Percentiles rank a stretch among this genome's conserved stretches.
phyloP scores from a whole-genome alignment of 1,140 invertebrate species.

The Sminthurides bifidus region DNA sequence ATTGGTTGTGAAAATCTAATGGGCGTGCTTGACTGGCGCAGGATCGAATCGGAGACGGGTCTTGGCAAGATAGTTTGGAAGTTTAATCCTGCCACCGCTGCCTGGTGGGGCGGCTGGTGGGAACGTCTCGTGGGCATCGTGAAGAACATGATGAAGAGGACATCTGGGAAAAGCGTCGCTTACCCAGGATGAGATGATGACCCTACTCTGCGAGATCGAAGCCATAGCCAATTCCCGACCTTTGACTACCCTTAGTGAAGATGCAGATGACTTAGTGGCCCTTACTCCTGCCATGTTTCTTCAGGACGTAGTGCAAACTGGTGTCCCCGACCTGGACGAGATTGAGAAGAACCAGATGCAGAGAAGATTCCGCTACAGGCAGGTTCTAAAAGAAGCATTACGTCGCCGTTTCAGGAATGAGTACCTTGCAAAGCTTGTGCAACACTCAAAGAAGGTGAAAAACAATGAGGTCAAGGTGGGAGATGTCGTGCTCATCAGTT shows the following conservation, averaged over 20 bases:
- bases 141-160: slow-evolving; percentile 33
- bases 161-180: slow-evolving; percentile 32
- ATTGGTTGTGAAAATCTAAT: slow-evolving; percentile 32
- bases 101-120: no score
- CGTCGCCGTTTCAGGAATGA: background rate
- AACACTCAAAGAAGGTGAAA: no score
- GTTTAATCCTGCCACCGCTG: slow-evolving; percentile 17
- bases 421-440: background rate
- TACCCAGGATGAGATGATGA: slow-evolving; percentile 36
- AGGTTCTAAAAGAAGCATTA: background rate
- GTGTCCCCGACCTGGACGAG: background rate
- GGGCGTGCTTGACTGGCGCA: slow-evolving; percentile 22
- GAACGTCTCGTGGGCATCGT: no score
- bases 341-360: background rate
- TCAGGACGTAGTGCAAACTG: background rate
- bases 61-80: background rate
- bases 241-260: background rate
- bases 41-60: background rate
- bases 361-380: background rate
- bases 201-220: slow-evolving; percentile 10
- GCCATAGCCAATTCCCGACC: slow-evolving; percentile 32
- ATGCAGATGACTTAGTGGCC: background rate
- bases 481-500: no score
- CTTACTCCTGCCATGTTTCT: slow-evolving; percentile 1
- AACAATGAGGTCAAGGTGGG: no score